Evolutionary conservation across 2,888 invertebrate genomes (phyloP).

Genomic region (Anagyrus pseudococci): DNA sequence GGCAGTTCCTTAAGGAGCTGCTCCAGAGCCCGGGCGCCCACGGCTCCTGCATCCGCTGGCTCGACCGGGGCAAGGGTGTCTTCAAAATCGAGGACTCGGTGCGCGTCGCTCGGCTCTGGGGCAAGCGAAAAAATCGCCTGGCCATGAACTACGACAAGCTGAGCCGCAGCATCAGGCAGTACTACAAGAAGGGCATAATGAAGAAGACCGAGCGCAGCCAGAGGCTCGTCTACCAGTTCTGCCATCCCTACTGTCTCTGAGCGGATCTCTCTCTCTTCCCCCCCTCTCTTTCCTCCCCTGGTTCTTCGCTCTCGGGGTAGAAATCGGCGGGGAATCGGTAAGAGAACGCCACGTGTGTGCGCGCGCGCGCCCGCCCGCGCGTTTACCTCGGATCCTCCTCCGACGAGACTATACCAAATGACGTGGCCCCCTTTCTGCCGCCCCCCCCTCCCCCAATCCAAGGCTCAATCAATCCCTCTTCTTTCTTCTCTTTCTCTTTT

Average conservation of each 20-base stretch:
- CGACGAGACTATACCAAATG: too few relatives aligned
- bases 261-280: too few relatives aligned
- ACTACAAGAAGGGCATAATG: slow-evolving; percentile 99
- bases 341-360: too few relatives aligned
- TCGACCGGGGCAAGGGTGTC: slow-evolving; percentile 91
- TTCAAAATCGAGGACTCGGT: slow-evolving; percentile 99
- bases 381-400: too few relatives aligned
- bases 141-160: slow-evolving; percentile 99
- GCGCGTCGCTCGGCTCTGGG: slow-evolving; percentile 97
- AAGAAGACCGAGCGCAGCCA: slow-evolving; percentile 98
- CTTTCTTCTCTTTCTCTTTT: too few relatives aligned
- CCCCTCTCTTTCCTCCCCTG: too few relatives aligned
- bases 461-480: too few relatives aligned
- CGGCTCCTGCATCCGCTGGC: slow-evolving; percentile 96
- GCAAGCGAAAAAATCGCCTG: slow-evolving; percentile 95
- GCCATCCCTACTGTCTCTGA: slow-evolving; percentile 77
- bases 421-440: too few relatives aligned
- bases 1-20: slow-evolving; percentile 98
- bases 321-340: neutral
- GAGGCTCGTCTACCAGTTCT: slow-evolving; percentile 98
- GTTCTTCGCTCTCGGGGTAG: too few relatives aligned
- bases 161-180: slow-evolving; percentile 95
- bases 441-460: too few relatives aligned
- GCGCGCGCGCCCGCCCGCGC: too few relatives aligned
- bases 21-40: slow-evolving; percentile 86